phyloP scores from a whole-genome alignment of 1,140 invertebrate genomes.

The Drosophila kohkoa region DNA sequence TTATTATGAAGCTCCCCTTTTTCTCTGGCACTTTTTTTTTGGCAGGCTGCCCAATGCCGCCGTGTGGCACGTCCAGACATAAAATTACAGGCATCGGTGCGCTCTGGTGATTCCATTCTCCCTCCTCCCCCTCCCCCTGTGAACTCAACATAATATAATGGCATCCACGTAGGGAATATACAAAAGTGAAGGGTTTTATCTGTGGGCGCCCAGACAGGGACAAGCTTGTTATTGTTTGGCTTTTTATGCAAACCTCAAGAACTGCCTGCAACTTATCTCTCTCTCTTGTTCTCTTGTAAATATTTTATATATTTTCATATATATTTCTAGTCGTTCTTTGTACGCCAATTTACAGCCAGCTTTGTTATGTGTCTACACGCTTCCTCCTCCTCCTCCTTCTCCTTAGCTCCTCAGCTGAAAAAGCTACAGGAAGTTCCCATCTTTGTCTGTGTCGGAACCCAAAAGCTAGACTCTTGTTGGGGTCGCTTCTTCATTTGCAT shows the following conservation, averaged over 20 bases:
- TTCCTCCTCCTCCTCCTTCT: not conserved
- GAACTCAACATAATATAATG: not conserved
- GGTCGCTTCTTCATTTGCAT: constrained; percentile 28
- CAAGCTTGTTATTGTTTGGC: constrained; percentile 31
- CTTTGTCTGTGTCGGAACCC: not conserved
- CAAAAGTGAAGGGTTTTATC: constrained; percentile 1
- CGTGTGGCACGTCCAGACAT: constrained; percentile 36
- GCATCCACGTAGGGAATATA: not conserved
- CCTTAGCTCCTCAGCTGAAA: no score
- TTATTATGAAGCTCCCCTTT: constrained; percentile 18
- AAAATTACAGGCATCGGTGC: constrained; percentile 40
- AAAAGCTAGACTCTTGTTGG: not conserved
- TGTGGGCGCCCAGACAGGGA: constrained; percentile 25
- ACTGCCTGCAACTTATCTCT: not conserved
- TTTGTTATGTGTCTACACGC: not conserved
- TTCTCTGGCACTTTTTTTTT: not conserved
- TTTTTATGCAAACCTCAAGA: constrained; percentile 28
- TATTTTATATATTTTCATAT: constrained; percentile 15
- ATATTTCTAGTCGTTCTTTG: constrained; percentile 10
- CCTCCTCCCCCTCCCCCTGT: not conserved
- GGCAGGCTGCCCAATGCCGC: constrained; percentile 20
- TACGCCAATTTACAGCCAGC: constrained; percentile 11
- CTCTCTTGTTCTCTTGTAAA: not conserved
- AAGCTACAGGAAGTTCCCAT: constrained; percentile 16
- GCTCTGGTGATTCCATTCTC: constrained; percentile 22